These are phyloP conservation scores for Daboia siamensis DNA, from an alignment of 2,113 vertebrate genomes.

Conservation along the genomic window DNA sequence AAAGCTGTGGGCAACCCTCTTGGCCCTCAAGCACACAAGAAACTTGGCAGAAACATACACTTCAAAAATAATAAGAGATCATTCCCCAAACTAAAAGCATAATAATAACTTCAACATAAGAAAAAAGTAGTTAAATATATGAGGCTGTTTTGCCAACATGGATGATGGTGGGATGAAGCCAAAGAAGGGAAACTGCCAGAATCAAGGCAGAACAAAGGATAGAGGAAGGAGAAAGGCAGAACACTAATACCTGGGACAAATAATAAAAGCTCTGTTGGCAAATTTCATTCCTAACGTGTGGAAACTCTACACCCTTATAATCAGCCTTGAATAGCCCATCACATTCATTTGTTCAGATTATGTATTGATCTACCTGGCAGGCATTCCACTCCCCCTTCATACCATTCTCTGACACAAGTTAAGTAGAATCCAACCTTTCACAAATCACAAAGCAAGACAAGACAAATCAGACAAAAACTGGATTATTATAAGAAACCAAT, in stretches of 20 bases:
- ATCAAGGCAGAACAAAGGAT: conserved; percentile 22
- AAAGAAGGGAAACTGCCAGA: conserved; percentile 40
- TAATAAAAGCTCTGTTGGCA: not conserved
- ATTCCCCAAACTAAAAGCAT: conserved; percentile 70
- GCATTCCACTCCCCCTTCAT: not conserved
- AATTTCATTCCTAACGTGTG: conserved; percentile 21
- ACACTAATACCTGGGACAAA: conserved; percentile 17
- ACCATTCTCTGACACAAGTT: not conserved
- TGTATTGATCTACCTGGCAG: not conserved
- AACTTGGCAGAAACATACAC: conserved; percentile 77
- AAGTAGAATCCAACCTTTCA: not conserved
- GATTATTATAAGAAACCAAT: not conserved
- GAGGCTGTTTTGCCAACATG: conserved; percentile 73
- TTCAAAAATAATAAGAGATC: conserved; percentile 74
- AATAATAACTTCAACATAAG: conserved; percentile 64
- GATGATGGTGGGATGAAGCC: conserved; percentile 62
- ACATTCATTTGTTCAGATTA: not conserved
- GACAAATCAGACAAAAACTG: not conserved
- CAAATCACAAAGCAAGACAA: not conserved
- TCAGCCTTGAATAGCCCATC: not conserved
- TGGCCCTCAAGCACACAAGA: conserved; percentile 78
- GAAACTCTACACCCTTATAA: conserved; percentile 25
- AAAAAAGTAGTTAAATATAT: conserved; percentile 71
- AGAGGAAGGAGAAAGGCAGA: not conserved
- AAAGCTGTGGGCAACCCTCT: conserved; percentile 82